Evolutionary conservation across 2,797 vertebrate species (phyloP).

Genomic region (Muraenolepis orangiensis): DNA sequence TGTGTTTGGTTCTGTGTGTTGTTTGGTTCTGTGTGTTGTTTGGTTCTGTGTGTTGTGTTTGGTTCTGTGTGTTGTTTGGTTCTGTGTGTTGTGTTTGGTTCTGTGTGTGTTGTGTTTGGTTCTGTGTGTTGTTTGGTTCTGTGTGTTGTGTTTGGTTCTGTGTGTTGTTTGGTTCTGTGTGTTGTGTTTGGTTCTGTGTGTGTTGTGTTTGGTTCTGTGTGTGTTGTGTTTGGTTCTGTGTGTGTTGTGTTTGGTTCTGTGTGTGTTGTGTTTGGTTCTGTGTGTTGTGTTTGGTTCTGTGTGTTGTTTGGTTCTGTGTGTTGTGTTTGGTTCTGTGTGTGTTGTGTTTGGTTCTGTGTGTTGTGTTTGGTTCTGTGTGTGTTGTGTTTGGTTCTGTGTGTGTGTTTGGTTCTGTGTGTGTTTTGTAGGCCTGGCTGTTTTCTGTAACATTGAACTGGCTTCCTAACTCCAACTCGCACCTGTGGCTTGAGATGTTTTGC

Average conservation of each 20-base stretch:
- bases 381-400: background rate
- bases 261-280: background rate
- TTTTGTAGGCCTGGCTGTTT: background rate
- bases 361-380: background rate
- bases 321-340: background rate
- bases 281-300: background rate
- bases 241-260: background rate
- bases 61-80: background rate
- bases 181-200: background rate
- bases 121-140: background rate
- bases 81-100: too few relatives aligned
- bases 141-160: background rate
- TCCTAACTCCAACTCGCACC: background rate
- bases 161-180: background rate
- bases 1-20: background rate
- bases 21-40: too few relatives aligned
- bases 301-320: too few relatives aligned
- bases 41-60: background rate
- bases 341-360: too few relatives aligned
- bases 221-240: background rate
- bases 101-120: background rate
- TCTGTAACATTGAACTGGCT: background rate
- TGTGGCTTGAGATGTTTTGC: background rate
- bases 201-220: background rate
- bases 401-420: background rate